phyloP scores from a whole-genome alignment of 2,113 vertebrate genomes.

The Trematomus loennbergii region DNA sequence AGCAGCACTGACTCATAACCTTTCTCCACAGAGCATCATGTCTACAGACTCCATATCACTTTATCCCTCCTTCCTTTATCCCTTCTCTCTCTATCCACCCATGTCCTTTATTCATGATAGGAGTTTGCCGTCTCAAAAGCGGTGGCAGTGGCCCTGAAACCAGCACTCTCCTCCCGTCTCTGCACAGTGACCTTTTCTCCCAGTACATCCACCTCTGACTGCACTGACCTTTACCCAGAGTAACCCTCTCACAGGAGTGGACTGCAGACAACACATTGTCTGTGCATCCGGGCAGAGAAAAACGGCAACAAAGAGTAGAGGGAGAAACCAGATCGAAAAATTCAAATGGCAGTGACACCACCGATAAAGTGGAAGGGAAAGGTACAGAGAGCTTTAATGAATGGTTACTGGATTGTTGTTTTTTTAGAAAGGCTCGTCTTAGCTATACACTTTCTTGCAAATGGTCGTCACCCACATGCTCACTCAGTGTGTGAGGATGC shows the following conservation, averaged over 20 bases:
- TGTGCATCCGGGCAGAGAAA: constrained; percentile 50
- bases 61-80: constrained; percentile 25
- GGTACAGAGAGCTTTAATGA: constrained; percentile 13
- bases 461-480: not conserved
- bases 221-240: constrained; percentile 79
- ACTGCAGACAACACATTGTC: constrained; percentile 53
- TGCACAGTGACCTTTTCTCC: constrained; percentile 72
- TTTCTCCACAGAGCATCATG: constrained; percentile 61
- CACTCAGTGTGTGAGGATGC: constrained; percentile 8
- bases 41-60: constrained; percentile 43
- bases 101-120: constrained; percentile 36
- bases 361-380: constrained; percentile 36
- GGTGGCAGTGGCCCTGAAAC: constrained; percentile 52
- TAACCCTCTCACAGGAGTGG: constrained; percentile 47
- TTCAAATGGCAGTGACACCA: constrained; percentile 32
- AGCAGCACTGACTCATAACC: constrained; percentile 56
- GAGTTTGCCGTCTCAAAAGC: constrained; percentile 47
- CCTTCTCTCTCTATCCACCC: constrained; percentile 24
- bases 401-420: constrained; percentile 48
- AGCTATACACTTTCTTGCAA: not conserved
- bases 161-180: constrained; percentile 53
- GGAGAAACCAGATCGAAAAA: constrained; percentile 41
- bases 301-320: constrained; percentile 39
- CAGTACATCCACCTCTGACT: constrained; percentile 72
- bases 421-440: constrained; percentile 13